A percentile compares a stretch with the other conserved stretches of the same genome.
phyloP scores from a whole-genome alignment of 2,888 invertebrate species.

The Campoletis raptor region DNA sequence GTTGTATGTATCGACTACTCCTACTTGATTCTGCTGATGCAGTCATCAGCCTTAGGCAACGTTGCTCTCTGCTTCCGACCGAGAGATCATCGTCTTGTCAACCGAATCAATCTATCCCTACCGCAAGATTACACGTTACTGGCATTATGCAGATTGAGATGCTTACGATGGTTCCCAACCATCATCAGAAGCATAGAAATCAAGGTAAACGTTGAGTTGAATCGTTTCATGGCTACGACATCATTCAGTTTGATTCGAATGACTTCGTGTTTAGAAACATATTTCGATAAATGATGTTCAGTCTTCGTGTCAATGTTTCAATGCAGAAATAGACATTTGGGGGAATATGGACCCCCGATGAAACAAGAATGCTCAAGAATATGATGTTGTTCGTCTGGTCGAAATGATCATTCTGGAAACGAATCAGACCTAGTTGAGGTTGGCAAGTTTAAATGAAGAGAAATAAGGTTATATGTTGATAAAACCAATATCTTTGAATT shows the following conservation, averaged over 20 bases:
- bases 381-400: too few species aligned
- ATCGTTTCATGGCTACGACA: background rate
- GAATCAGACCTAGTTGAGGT: background rate
- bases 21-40: constrained; percentile 39
- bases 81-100: constrained; percentile 61
- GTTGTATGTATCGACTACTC: constrained; percentile 30
- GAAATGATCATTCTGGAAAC: background rate
- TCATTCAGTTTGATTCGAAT: background rate
- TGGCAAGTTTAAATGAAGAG: background rate
- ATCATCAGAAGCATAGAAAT: constrained; percentile 33
- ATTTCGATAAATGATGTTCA: too few species aligned
- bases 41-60: constrained; percentile 9
- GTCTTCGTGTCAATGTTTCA: too few species aligned
- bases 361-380: too few species aligned
- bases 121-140: constrained; percentile 73
- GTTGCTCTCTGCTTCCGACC: constrained; percentile 27
- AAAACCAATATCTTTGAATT: constrained; percentile 18
- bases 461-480: background rate
- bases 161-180: constrained; percentile 16
- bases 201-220: background rate
- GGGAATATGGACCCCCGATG: too few species aligned
- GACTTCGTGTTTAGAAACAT: background rate
- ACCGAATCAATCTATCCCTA: constrained; percentile 50
- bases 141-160: constrained; percentile 70
- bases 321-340: too few species aligned